Percentiles rank a stretch among this genome's conserved stretches.
Conservation (phyloP, 2,113 vertebrate genomes). For the human (Homo sapiens) region DNA sequence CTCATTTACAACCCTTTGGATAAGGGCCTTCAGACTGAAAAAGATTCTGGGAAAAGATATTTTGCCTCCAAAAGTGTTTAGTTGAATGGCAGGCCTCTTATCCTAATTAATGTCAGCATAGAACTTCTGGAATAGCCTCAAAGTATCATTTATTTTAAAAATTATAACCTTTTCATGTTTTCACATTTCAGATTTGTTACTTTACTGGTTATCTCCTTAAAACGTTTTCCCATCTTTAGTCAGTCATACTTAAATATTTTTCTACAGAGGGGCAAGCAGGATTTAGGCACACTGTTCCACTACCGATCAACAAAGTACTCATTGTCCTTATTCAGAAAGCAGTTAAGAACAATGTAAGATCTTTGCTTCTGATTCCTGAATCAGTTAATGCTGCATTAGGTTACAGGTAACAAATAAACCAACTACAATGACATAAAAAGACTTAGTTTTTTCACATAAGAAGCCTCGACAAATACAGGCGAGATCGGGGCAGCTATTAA, state of each 20-base stretch:
- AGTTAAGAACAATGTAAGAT: not conserved
- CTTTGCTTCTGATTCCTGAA: not conserved
- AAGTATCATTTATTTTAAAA: not conserved
- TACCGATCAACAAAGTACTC: not conserved
- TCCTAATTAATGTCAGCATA: not conserved
- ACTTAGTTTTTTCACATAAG: not conserved
- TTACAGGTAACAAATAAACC: not conserved
- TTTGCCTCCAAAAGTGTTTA: not conserved
- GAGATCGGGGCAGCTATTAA: not conserved
- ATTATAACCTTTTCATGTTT: not conserved
- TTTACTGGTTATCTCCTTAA: not conserved
- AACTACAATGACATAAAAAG: not conserved
- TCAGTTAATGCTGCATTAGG: not conserved
- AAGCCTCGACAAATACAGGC: not conserved
- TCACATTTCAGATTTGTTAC: not conserved
- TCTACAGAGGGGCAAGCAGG: not conserved
- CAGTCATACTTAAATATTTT: not conserved
- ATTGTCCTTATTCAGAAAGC: not conserved
- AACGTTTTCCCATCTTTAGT: not conserved
- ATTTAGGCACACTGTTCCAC: not conserved
- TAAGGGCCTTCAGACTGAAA: not conserved
- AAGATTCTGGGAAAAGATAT: not conserved
- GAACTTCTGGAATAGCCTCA: not conserved
- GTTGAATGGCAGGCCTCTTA: not conserved
- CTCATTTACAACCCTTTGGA: not conserved